Base-by-base conservation (phyloP, 2,888 invertebrate species). In the Schizaphis graminum region DNA sequence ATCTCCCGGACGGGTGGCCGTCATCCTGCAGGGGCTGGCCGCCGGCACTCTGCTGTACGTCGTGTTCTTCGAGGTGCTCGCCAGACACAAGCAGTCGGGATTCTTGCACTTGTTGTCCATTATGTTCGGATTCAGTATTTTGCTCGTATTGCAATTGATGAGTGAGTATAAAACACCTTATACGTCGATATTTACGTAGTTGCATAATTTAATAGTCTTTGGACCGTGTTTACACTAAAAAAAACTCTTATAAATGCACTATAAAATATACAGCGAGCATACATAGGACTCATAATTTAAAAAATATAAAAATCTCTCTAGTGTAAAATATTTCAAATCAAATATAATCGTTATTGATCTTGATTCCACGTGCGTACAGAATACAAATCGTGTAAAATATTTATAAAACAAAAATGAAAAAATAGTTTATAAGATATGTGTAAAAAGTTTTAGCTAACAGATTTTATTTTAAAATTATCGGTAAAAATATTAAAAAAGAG, bases 41-140 rank as follows among this genome's bases (percentile, higher is more conserved):
- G 97, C 97, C 91, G 98, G 98, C 13, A 98, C 98, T 0, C 96
- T 98, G 91, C 96, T 98, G 28, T 98, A 98, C 96, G 97, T 98
- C 28, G 98, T 98, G 3, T 98, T 98, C 96, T 98, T 98, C 96
- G 98, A 98, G 96, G 97, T 98, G n/a, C 96, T 98, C 35, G 97
- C 97, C 13, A 96, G 97, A 94, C 98, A 98, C 95, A 96, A 96
- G 49, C 97, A 97, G 95, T 96, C 96, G 94, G 97, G 97, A 28
- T 95, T 97, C 77, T 96, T 96, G 94, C 97, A 97, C 95, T 95
- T 97, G 44, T 95, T 96, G 8, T 96, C 97, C 61, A 97, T 97
- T 95, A 95, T 97, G 94, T 95, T 96, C 41, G 97, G 97, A 92
- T 97, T 97, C 95, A 95, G 96, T 95, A 96, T 97, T 95, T 97